Base-by-base conservation (phyloP, 2,797 vertebrate genomes). In the Sebastes cheni region DNA sequence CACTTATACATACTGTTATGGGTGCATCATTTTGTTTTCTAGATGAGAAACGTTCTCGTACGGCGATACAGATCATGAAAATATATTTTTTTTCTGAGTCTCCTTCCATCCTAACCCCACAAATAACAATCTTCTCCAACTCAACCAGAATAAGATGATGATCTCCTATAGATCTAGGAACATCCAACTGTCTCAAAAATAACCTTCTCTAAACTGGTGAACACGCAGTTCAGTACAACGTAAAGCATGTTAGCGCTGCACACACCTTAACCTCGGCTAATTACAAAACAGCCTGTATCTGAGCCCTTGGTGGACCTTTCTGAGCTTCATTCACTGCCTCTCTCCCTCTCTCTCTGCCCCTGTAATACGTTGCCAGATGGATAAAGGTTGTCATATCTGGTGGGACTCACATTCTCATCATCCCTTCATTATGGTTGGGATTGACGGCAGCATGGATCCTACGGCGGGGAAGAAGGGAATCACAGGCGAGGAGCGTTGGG, bases 221-320 rank as follows among this genome's bases (percentile, higher is more conserved):
- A 77, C 84, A 66, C n/a, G 55, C 55, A 27, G 67, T 75, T 86
- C 69, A 83, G 77, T 52, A 79, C 60, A 39, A 72, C 3, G 20
- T 86, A 75, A 81, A 82, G 62, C 0, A 75, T 85, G 84, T 77
- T 32, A 81, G 73, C 67, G 67, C 90, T 91, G 66, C 68, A 58
- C 84, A 84, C 81, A 89, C 84, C 85, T 91, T 84, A 91, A 93
- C 89, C 87, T 87, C n/a, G 10, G 12, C 68, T 58, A 86, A 42
- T 23, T 16, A 73, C 36, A 71, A 73, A 79, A 50, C 74, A 83
- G 25, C 67, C 34, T 65, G 18, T 13, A 23, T 71, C 36, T 70
- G 59, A 70, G 42, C 61, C 30, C 64, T 30, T 42, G 12, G 8
- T 60, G 16, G 50, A 59, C 29, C 25, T 72, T 50, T 64, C 54